These are phyloP conservation scores for Chromis chromis DNA, from an alignment of 2,797 vertebrate genomes.

Conservation along the genomic window DNA sequence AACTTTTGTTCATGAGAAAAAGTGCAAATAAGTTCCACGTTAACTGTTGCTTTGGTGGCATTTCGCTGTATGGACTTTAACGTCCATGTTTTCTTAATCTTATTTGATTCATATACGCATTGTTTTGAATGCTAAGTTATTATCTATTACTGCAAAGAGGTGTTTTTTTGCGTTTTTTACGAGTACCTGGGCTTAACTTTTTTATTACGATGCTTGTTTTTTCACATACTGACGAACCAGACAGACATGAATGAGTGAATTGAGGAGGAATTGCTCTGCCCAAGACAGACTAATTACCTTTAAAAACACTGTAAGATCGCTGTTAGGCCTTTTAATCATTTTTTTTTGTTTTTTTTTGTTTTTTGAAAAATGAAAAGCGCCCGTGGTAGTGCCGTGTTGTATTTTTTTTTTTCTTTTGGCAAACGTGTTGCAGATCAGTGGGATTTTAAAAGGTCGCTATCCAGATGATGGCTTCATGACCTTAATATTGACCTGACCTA, in stretches of 20 bases:
- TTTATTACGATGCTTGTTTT: conserved; percentile 70
- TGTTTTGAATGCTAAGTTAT: conserved; percentile 86
- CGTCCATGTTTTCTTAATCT: conserved; percentile 77
- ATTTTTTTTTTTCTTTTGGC: conserved; percentile 57
- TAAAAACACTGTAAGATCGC: conserved; percentile 34
- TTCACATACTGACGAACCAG: conserved; percentile 44
- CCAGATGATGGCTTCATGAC: conserved; percentile 58
- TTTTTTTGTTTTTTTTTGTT: conserved; percentile 10
- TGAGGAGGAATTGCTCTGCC: conserved; percentile 38
- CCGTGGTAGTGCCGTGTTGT: conserved; percentile 60
- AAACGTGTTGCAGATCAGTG: conserved; percentile 60
- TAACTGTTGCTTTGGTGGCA: conserved; percentile 78
- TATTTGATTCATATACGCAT: conserved; percentile 81
- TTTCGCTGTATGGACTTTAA: conserved; percentile 72
- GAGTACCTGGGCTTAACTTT: conserved; percentile 66
- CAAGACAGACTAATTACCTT: conserved; percentile 44
- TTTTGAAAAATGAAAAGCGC: conserved; percentile 34
- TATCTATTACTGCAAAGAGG: conserved; percentile 65
- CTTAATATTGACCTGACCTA: conserved; percentile 73
- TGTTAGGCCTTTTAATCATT: conserved; percentile 2
- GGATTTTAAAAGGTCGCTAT: conserved; percentile 64
- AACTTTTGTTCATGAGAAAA: conserved; percentile 68
- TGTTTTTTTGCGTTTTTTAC: conserved; percentile 59
- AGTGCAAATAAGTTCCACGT: conserved; percentile 67
- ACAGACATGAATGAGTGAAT: conserved; percentile 60